phyloP scores from a whole-genome alignment of 2,113 vertebrate genomes.

The Romanogobio albipinnatus region DNA sequence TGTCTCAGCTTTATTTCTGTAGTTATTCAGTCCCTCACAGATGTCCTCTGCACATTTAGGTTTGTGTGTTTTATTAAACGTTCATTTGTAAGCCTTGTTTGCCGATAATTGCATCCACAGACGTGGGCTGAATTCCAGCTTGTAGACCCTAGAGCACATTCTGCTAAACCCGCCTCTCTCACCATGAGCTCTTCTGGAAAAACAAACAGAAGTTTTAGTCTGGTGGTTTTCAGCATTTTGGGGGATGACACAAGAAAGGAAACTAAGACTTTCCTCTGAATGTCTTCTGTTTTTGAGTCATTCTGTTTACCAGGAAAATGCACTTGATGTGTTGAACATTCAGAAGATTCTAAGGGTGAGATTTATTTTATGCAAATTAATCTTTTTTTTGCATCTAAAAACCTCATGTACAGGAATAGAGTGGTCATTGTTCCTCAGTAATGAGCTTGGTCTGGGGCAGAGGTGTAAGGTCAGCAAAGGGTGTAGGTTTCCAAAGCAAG shows the following conservation, averaged over 20 bases:
- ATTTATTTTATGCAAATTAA: no score
- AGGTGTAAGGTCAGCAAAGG: not conserved
- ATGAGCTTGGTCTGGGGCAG: not conserved
- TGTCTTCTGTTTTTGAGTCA: not conserved
- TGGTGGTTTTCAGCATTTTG: not conserved
- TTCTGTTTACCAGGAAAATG: not conserved
- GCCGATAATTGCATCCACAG: slow-evolving; percentile 70
- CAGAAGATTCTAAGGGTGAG: not conserved
- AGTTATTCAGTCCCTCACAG: not conserved
- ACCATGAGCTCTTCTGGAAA: slow-evolving; percentile 28
- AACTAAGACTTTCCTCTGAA: not conserved
- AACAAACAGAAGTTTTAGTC: not conserved
- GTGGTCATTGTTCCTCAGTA: not conserved
- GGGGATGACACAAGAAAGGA: not conserved
- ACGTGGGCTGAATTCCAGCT: slow-evolving; percentile 69
- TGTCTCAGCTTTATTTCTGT: not conserved
- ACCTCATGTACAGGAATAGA: not conserved
- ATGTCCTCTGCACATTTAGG: not conserved
- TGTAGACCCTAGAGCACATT: slow-evolving; percentile 38
- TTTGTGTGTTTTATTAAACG: slow-evolving; percentile 38
- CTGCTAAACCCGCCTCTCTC: slow-evolving; percentile 5
- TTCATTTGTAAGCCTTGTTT: slow-evolving; percentile 42
- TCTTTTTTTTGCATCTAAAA: not conserved
- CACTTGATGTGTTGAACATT: not conserved
- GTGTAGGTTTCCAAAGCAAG: not conserved